Percentiles rank a stretch among this genome's conserved stretches.
These are phyloP conservation scores for Orussus abietinus DNA, from an alignment of 1,140 invertebrate species.

Conservation along the genomic window DNA sequence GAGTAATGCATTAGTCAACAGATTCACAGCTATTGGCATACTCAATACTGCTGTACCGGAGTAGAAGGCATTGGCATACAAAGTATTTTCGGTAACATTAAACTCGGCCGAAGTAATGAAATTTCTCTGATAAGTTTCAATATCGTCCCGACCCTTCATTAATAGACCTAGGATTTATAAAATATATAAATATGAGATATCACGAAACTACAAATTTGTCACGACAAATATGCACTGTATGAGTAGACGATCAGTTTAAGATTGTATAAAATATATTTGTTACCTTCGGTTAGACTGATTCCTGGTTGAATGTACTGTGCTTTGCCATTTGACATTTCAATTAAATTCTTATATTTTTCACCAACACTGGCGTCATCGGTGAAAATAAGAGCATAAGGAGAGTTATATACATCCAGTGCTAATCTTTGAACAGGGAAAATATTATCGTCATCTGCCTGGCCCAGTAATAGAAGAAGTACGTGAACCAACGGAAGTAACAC, in stretches of 20 bases:
- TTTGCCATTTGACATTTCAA: constrained; percentile 19
- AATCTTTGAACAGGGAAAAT: too few species aligned
- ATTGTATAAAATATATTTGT: too few species aligned
- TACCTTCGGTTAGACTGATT: constrained; percentile 25
- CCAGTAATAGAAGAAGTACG: too few species aligned
- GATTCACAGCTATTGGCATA: constrained; percentile 41
- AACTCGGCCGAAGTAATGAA: constrained; percentile 43
- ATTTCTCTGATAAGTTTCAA: constrained; percentile 37
- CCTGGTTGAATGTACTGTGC: constrained; percentile 3
- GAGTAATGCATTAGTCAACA: constrained; percentile 39
- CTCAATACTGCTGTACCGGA: constrained; percentile 40
- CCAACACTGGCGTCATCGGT: constrained; percentile 21
- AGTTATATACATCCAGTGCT: constrained; percentile 31
- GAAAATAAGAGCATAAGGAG: constrained; percentile 31
- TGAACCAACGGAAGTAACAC: constrained; percentile 34
- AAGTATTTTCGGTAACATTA: constrained; percentile 21
- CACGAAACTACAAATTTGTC: too few species aligned
- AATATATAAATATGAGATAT: too few species aligned
- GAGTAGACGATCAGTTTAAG: too few species aligned
- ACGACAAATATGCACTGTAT: too few species aligned
- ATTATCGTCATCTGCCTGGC: too few species aligned
- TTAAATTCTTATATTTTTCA: constrained; percentile 22
- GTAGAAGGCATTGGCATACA: constrained; percentile 38
- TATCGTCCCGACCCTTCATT: constrained; percentile 14
- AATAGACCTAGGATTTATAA: neutral